Percentiles rank a stretch among this genome's conserved stretches.
Conservation (phyloP, 2,888 invertebrate species). For the Idaea dimidiata region DNA sequence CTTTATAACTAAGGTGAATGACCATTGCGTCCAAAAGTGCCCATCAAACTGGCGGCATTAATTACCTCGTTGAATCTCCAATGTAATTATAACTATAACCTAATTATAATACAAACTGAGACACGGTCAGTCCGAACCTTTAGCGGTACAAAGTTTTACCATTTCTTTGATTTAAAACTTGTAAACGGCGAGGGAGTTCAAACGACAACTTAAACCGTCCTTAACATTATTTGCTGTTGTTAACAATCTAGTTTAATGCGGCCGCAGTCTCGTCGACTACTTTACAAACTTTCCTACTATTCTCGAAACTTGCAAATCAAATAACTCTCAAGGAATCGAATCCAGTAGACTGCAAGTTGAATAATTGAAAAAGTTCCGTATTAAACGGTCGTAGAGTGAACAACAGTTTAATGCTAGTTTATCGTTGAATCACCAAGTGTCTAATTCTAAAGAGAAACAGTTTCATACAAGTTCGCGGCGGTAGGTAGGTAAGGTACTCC, state of each 20-base stretch:
- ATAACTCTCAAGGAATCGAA: constrained; percentile 49
- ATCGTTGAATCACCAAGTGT: too few species aligned
- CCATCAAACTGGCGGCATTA: too few species aligned
- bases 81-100: too few species aligned
- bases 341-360: constrained; percentile 47
- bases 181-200: background rate
- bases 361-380: constrained; percentile 61
- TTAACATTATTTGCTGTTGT: constrained; percentile 16
- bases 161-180: background rate
- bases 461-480: too few species aligned
- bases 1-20: too few species aligned
- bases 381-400: constrained; percentile 43
- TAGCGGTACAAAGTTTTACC: background rate
- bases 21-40: too few species aligned
- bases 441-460: too few species aligned
- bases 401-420: constrained; percentile 50
- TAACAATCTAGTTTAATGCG: constrained; percentile 21
- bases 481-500: too few species aligned
- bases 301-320: constrained; percentile 48
- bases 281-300: constrained; percentile 27
- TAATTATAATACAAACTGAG: too few species aligned
- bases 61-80: too few species aligned
- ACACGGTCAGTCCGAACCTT: too few species aligned
- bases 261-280: constrained; percentile 14
- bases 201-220: background rate